Conservation (phyloP, 1,140 invertebrate species). For the Drosophila repleta region DNA sequence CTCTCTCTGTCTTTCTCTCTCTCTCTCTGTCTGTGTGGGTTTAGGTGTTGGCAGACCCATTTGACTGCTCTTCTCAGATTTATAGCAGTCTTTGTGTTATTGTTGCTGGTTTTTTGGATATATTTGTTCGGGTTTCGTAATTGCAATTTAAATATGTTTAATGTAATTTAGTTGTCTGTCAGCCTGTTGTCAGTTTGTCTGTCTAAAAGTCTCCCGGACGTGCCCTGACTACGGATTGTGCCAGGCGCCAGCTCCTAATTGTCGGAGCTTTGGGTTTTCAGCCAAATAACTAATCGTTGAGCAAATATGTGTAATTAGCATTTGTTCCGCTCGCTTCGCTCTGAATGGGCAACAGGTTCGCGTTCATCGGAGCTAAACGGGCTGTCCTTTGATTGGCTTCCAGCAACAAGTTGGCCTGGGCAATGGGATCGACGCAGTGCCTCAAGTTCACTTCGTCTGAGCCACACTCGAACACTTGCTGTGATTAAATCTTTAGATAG, state of each 20-base stretch:
- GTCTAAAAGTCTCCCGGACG: too few species aligned
- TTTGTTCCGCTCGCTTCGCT: conserved; percentile 46
- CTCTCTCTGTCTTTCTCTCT: not conserved
- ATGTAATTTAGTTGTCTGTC: conserved; percentile 61
- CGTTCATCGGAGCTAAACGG: not conserved
- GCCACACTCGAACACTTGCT: not conserved
- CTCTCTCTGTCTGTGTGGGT: conserved; percentile 25
- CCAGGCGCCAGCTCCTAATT: conserved; percentile 53
- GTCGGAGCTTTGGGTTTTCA: not conserved
- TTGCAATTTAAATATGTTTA: conserved; percentile 80
- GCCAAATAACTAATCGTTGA: conserved; percentile 57
- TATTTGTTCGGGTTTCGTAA: conserved; percentile 66
- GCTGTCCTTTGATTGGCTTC: not conserved
- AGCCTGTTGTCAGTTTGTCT: too few species aligned
- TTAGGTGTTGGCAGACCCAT: conserved; percentile 53
- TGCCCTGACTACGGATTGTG: not conserved
- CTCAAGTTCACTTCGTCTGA: conserved; percentile 28
- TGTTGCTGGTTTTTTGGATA: conserved; percentile 30
- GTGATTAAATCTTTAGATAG: conserved; percentile 19
- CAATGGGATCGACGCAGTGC: not conserved
- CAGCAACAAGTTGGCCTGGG: conserved; percentile 67
- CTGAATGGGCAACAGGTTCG: conserved; percentile 40
- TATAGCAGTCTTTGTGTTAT: conserved; percentile 25
- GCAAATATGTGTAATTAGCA: conserved; percentile 67
- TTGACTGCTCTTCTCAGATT: conserved; percentile 52